A percentile compares a stretch with the other conserved stretches of the same genome.
Conservation (phyloP, 1,140 invertebrate species). For the Hestina assimilis region DNA sequence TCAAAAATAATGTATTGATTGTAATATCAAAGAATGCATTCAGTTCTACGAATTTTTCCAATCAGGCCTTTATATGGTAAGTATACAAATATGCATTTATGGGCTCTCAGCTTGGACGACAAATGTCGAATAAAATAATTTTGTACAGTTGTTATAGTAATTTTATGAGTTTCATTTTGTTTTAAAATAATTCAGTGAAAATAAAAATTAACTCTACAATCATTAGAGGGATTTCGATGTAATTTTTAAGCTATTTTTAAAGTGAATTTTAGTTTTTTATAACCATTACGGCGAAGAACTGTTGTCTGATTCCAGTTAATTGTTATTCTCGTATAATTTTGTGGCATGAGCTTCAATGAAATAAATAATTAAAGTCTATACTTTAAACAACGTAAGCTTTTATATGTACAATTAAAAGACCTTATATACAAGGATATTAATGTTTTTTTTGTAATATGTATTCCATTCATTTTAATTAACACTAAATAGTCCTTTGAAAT, state of each 20-base stretch:
- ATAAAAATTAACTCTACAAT: not conserved
- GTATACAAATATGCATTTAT: not conserved
- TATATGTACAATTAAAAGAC: no score
- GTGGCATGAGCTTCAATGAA: not conserved
- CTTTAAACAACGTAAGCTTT: no score
- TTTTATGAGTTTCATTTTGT: not conserved
- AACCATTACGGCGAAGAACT: not conserved
- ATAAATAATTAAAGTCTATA: not conserved
- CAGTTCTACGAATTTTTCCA: not conserved
- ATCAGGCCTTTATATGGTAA: no score
- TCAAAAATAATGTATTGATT: no score
- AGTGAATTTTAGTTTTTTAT: not conserved
- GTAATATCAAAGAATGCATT: no score
- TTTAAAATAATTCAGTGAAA: not conserved
- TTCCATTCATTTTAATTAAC: not conserved
- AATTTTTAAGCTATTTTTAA: not conserved
- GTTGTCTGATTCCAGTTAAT: not conserved
- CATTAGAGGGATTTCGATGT: not conserved
- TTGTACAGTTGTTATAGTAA: not conserved
- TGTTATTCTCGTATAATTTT: not conserved
- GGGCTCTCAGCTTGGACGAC: not conserved
- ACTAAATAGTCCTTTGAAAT: constrained; percentile 2
- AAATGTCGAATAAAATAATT: constrained; percentile 2
- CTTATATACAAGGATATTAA: no score
- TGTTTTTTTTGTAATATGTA: no score